phyloP scores from a whole-genome alignment of 2,888 invertebrate genomes.

The Scaptomyza reducta region DNA sequence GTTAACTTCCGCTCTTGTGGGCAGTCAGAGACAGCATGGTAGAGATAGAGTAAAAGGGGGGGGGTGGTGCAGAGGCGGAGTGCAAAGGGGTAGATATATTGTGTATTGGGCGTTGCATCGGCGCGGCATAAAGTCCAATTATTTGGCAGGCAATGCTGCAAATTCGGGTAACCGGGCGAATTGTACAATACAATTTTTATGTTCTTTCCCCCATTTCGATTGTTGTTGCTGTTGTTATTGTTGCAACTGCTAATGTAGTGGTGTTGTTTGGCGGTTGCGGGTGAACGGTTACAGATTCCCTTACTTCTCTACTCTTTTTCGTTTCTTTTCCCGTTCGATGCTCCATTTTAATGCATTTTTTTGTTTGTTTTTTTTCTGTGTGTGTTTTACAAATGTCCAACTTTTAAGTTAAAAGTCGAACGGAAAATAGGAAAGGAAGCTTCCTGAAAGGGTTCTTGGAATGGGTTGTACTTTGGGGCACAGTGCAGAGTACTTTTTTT shows the following conservation, averaged over 20 bases:
- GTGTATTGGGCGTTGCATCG: conserved; percentile 52
- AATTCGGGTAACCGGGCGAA: background rate
- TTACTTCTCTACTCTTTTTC: background rate
- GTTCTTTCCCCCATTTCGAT: background rate
- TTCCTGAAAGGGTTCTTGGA: background rate
- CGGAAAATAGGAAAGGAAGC: conserved; percentile 14
- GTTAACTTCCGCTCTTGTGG: conserved; percentile 78
- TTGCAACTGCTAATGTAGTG: conserved; percentile 68
- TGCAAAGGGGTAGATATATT: background rate
- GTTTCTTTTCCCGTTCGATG: background rate
- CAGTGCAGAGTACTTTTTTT: no score
- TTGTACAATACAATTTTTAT: background rate
- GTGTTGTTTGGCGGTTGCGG: conserved; percentile 70
- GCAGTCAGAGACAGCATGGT: conserved; percentile 10
- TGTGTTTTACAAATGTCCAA: conserved; percentile 67
- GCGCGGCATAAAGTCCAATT: conserved; percentile 67
- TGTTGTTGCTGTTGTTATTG: conserved; percentile 3
- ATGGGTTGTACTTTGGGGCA: background rate
- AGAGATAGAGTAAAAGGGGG: background rate
- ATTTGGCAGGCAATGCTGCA: conserved; percentile 47
- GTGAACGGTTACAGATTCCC: conserved; percentile 33
- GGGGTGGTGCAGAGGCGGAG: no score
- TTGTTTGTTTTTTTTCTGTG: conserved; percentile 1
- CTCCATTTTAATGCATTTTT: background rate
- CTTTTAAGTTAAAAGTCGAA: conserved; percentile 70